Percentiles rank a stretch among this genome's conserved stretches.
Evolutionary conservation across 1,140 invertebrate genomes (phyloP).

Genomic region (Drosophila nikananu): DNA sequence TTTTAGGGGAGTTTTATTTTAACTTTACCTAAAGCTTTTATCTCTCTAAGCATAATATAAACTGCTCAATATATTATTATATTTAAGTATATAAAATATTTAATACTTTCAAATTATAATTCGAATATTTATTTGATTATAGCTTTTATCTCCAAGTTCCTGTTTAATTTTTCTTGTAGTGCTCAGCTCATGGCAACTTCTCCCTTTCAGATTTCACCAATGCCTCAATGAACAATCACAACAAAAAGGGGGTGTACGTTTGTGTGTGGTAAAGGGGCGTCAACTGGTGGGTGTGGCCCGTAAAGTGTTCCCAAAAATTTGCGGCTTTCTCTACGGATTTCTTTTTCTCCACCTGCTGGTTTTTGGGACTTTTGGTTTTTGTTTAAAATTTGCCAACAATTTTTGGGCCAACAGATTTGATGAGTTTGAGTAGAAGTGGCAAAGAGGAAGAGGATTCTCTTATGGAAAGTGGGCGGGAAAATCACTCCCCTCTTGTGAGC

Average conservation of each 20-base stretch:
- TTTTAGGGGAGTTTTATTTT: neutral
- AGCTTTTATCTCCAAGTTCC: neutral
- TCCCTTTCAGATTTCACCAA: constrained; percentile 25
- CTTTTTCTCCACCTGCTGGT: constrained; percentile 28
- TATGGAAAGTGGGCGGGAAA: constrained; percentile 9
- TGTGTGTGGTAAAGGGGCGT: constrained; percentile 6
- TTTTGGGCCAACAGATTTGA: constrained; percentile 29
- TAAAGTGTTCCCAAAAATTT: constrained; percentile 54
- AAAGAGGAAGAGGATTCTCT: neutral
- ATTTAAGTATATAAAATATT: too few relatives aligned
- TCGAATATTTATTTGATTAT: neutral
- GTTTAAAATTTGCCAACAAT: constrained; percentile 51
- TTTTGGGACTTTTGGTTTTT: constrained; percentile 33
- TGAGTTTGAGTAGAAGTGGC: neutral
- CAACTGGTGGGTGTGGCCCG: constrained; percentile 37
- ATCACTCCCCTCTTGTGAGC: constrained; percentile 15
- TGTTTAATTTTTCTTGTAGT: neutral
- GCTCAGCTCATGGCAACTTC: constrained; percentile 18
- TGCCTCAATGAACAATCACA: constrained; percentile 72
- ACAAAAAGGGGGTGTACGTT: constrained; percentile 26
- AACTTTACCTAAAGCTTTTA: too few relatives aligned
- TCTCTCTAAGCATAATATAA: neutral
- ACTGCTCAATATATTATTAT: neutral
- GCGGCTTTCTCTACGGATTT: constrained; percentile 22
- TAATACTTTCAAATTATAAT: neutral